Evolutionary conservation across 2,113 vertebrate genomes (phyloP).

Genomic region (Acrocephalus arundinaceus): DNA sequence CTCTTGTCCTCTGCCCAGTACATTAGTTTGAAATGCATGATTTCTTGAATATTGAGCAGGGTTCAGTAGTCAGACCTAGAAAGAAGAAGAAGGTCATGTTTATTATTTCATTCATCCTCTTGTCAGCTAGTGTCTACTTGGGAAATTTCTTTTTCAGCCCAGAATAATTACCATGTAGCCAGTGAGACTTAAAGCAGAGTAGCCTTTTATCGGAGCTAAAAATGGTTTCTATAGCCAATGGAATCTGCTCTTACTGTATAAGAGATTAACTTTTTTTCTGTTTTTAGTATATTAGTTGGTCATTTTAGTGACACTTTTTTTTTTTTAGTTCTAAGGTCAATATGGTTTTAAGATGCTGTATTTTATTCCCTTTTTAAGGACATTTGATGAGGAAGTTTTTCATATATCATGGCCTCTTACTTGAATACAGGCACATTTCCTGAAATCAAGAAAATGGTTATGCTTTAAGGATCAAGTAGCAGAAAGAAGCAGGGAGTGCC

Average conservation of each 20-base stretch:
- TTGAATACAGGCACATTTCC: not conserved
- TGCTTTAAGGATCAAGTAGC: not conserved
- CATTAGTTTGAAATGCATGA: not conserved
- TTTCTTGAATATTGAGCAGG: not conserved
- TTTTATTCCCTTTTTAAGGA: not conserved
- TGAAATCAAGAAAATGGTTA: not conserved
- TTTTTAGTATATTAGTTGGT: not conserved
- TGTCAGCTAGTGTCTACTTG: not conserved
- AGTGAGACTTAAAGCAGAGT: not conserved
- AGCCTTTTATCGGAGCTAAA: not conserved
- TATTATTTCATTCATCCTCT: not conserved
- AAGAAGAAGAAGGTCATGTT: not conserved
- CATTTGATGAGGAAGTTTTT: not conserved
- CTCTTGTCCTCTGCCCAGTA: not conserved
- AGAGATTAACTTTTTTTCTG: not conserved
- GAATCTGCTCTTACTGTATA: not conserved
- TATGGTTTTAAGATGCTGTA: not conserved
- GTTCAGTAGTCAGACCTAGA: not conserved
- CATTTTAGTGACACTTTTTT: not conserved
- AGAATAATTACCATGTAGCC: not conserved
- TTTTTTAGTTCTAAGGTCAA: not conserved
- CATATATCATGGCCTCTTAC: not conserved
- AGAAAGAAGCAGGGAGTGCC: not conserved
- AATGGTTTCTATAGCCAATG: not conserved
- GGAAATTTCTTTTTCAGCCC: not conserved